Conservation (phyloP, 1,140 invertebrate genomes). For the Rhopalosiphum padi region DNA sequence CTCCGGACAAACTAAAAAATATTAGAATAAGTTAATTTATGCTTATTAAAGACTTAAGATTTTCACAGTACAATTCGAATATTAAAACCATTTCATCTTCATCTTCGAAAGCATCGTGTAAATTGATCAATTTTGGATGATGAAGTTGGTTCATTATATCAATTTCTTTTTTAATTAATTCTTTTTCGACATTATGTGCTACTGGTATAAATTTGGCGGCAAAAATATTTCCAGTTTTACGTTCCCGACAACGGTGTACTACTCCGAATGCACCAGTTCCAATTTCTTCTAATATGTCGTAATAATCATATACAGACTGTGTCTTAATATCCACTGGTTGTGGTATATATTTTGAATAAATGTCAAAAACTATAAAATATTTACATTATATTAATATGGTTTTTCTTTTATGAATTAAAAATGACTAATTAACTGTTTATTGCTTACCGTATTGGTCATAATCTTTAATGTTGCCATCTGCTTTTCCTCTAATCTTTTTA, state of each 20-base stretch:
- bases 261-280: slow-evolving; percentile 99
- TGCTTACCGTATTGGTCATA: slow-evolving; percentile 90
- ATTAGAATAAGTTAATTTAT: not conserved
- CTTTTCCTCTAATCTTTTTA: slow-evolving; percentile 89
- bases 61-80: slow-evolving; percentile 91
- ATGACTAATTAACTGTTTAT: not conserved
- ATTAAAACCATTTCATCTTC: slow-evolving; percentile 99
- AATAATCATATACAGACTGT: slow-evolving; percentile 94
- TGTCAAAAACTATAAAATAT: slow-evolving; percentile 80
- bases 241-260: slow-evolving; percentile 95
- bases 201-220: slow-evolving; percentile 99
- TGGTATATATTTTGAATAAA: slow-evolving; percentile 96
- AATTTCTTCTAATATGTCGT: slow-evolving; percentile 99
- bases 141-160: slow-evolving; percentile 99
- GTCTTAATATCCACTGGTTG: slow-evolving; percentile 96
- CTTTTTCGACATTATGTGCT: slow-evolving; percentile 93
- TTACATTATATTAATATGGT: slow-evolving; percentile 48
- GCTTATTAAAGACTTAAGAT: not conserved
- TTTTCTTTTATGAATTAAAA: not conserved
- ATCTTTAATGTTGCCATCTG: slow-evolving; percentile 88
- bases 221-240: slow-evolving; percentile 94
- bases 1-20: slow-evolving; percentile 85
- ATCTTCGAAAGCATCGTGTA: slow-evolving; percentile 99
- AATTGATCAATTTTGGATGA: slow-evolving; percentile 95
- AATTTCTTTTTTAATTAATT: slow-evolving; percentile 96